Percentiles rank a stretch among this genome's conserved stretches.
phyloP scores from a whole-genome alignment of 1,140 invertebrate species.

The Asobara japonica region DNA sequence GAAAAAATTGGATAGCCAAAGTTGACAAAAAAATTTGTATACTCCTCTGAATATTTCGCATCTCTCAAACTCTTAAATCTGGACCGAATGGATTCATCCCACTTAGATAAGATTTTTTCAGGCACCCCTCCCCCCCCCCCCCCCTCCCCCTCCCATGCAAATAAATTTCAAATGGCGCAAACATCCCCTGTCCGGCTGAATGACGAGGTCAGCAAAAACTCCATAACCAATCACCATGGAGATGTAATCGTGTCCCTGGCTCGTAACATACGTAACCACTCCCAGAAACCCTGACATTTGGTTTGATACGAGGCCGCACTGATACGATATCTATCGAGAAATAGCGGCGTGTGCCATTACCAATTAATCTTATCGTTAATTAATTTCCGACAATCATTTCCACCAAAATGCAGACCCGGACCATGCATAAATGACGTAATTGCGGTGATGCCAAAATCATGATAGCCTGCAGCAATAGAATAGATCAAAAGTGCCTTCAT shows the following conservation, averaged over 20 bases:
- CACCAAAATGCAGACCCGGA: slow-evolving; percentile 23
- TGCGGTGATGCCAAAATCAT: no score
- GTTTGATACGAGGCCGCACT: slow-evolving; percentile 12
- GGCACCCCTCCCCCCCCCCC: no score
- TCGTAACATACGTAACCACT: slow-evolving; percentile 38
- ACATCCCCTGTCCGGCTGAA: background rate
- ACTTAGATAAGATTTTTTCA: background rate
- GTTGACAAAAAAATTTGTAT: no score
- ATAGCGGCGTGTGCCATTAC: slow-evolving; percentile 25
- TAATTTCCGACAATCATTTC: slow-evolving; percentile 53
- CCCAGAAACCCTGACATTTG: slow-evolving; percentile 28
- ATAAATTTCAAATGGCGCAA: background rate
- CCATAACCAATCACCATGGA: slow-evolving; percentile 47
- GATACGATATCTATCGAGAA: slow-evolving; percentile 39
- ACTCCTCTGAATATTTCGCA: no score
- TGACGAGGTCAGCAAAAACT: slow-evolving; percentile 37
- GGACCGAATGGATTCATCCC: background rate
- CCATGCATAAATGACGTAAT: no score
- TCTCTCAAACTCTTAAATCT: no score
- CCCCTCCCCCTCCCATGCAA: background rate
- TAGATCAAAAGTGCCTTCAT: no score
- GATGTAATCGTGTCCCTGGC: slow-evolving; percentile 44
- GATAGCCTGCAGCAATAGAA: no score
- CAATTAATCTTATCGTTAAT: slow-evolving; percentile 64
- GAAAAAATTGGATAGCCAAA: no score